Percentiles rank a stretch among this genome's conserved stretches.
Conservation (phyloP, 2,797 vertebrate species). For the Glossophaga mutica region DNA sequence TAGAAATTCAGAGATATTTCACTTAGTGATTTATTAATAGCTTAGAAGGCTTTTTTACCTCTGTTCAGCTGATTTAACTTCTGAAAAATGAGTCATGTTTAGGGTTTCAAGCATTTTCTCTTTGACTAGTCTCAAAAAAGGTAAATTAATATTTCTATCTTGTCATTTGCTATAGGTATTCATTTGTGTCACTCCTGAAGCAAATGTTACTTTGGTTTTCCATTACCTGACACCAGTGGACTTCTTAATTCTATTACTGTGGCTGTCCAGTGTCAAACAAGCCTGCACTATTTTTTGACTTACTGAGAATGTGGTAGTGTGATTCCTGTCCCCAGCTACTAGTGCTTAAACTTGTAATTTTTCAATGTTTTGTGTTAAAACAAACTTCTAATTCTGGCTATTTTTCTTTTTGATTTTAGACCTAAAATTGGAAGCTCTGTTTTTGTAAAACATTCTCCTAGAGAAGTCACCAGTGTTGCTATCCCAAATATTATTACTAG, state of each 20-base stretch:
- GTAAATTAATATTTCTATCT: conserved; percentile 1
- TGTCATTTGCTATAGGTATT: not conserved
- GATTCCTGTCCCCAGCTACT: not conserved
- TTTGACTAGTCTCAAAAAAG: not conserved
- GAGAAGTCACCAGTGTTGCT: conserved; percentile 55
- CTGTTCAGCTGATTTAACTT: conserved; percentile 36
- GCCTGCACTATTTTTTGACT: conserved; percentile 43
- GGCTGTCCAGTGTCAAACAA: not conserved
- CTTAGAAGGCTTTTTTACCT: not conserved
- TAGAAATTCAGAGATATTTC: conserved; percentile 27
- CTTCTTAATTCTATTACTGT: conserved; percentile 11
- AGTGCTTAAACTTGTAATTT: conserved; percentile 60
- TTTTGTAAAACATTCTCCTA: conserved; percentile 65
- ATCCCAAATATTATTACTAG: conserved; percentile 55
- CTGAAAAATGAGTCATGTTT: conserved; percentile 51
- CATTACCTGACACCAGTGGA: not conserved
- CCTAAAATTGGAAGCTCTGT: conserved; percentile 69
- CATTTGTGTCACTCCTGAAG: conserved; percentile 9
- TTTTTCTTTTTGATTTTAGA: conserved; percentile 66
- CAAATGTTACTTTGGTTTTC: conserved; percentile 16
- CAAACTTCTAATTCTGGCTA: conserved; percentile 65
- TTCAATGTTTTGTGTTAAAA: conserved; percentile 70
- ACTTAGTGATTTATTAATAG: conserved; percentile 23
- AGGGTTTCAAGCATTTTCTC: conserved; percentile 44
- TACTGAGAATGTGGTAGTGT: conserved; percentile 29